phyloP scores from a whole-genome alignment of 2,113 vertebrate genomes.

The Vanacampus margaritifer region DNA sequence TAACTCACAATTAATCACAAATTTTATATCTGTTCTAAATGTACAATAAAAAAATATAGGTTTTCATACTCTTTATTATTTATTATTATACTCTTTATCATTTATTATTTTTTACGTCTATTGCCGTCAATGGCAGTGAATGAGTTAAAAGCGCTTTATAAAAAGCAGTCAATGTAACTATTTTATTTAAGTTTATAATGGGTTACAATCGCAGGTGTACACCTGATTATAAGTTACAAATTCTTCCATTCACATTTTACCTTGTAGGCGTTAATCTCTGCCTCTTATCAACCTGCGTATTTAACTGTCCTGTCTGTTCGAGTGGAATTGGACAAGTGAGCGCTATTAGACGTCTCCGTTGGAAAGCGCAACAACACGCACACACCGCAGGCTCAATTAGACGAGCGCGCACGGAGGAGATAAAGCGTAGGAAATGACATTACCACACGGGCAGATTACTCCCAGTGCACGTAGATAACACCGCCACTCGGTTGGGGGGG shows the following conservation, averaged over 20 bases:
- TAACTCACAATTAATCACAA: no score
- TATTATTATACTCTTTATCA: no score
- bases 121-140: no score
- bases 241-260: conserved; percentile 2
- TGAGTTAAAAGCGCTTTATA: no score
- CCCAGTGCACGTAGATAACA: conserved; percentile 40
- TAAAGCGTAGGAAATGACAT: conserved; percentile 44
- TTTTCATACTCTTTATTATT: no score
- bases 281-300: conserved; percentile 5
- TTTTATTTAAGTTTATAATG: background rate
- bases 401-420: conserved; percentile 34
- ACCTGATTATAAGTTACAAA: background rate
- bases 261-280: conserved; percentile 27
- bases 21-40: no score
- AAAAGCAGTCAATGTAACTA: no score
- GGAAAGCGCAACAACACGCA: conserved; percentile 10
- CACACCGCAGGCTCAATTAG: conserved; percentile 34
- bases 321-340: conserved; percentile 24
- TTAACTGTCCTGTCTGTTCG: conserved; percentile 21
- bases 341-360: conserved; percentile 31
- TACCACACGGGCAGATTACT: conserved; percentile 26
- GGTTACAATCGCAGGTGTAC: background rate
- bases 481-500: conserved; percentile 19
- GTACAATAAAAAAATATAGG: no score
- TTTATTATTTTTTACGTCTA: no score